Conservation (phyloP, 2,888 invertebrate species). For the Mechanitis mazaeus region DNA sequence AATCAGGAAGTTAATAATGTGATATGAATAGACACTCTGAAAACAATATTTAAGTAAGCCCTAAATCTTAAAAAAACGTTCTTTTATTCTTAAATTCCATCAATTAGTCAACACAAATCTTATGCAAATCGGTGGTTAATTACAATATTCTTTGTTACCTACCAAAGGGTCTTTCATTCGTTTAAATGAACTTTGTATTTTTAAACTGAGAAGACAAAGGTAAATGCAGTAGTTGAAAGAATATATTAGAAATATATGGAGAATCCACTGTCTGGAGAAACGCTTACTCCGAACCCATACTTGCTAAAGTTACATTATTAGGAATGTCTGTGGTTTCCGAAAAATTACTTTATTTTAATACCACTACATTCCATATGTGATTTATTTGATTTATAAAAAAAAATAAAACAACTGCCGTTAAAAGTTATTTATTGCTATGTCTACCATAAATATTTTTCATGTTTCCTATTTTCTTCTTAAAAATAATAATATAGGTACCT, state of each 20-base stretch:
- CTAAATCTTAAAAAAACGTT: constrained; percentile 23
- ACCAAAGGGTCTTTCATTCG: constrained; percentile 37
- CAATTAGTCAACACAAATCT: constrained; percentile 55
- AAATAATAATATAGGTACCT: no score
- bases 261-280: constrained; percentile 4
- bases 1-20: no score
- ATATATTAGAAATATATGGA: constrained; percentile 20
- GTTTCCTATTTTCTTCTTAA: no score
- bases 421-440: no score
- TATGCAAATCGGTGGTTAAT: constrained; percentile 59
- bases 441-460: no score
- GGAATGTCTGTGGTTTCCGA: no score
- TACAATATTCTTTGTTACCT: constrained; percentile 48
- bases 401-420: no score
- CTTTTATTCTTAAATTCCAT: constrained; percentile 41
- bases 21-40: neutral
- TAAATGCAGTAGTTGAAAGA: constrained; percentile 15
- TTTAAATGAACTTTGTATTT: constrained; percentile 18
- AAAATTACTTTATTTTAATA: no score
- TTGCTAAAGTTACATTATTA: neutral
- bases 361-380: no score
- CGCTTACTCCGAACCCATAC: neutral
- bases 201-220: constrained; percentile 8
- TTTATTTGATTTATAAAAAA: no score
- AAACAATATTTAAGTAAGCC: constrained; percentile 3